Conservation (phyloP, 2,113 vertebrate species). For the Perognathus longimembris region DNA sequence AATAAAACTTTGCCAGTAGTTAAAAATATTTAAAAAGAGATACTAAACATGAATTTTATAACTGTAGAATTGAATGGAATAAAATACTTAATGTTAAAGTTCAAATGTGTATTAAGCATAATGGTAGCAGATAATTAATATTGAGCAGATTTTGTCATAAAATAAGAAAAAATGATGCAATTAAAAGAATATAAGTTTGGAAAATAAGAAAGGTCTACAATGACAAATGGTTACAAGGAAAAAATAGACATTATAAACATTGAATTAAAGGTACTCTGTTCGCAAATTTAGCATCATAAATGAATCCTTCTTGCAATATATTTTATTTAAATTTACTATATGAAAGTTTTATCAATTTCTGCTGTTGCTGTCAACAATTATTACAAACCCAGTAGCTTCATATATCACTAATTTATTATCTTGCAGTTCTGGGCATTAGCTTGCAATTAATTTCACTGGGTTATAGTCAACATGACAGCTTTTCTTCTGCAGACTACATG, state of each 20-base stretch:
- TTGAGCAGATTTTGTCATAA: background rate
- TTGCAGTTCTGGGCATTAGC: background rate
- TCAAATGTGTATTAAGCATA: constrained; percentile 30
- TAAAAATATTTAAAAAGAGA: constrained; percentile 37
- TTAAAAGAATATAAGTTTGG: background rate
- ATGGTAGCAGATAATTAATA: constrained; percentile 20
- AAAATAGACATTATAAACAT: background rate
- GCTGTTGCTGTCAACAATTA: background rate
- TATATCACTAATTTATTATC: background rate
- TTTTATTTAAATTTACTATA: constrained; percentile 26
- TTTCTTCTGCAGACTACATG: background rate
- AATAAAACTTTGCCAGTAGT: constrained; percentile 12
- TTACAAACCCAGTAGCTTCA: background rate
- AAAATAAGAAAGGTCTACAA: constrained; percentile 49
- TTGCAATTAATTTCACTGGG: background rate
- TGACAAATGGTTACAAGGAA: background rate
- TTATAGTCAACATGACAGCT: background rate
- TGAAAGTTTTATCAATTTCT: constrained; percentile 18
- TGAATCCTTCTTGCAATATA: constrained; percentile 30
- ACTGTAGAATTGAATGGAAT: constrained; percentile 18
- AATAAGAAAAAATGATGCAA: background rate
- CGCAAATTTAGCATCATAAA: background rate
- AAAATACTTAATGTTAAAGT: constrained; percentile 45
- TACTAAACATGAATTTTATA: constrained; percentile 45
- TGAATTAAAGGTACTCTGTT: constrained; percentile 12